Evolutionary conservation across 2,113 vertebrate species (phyloP).

Genomic region (Pteropus alecto): DNA sequence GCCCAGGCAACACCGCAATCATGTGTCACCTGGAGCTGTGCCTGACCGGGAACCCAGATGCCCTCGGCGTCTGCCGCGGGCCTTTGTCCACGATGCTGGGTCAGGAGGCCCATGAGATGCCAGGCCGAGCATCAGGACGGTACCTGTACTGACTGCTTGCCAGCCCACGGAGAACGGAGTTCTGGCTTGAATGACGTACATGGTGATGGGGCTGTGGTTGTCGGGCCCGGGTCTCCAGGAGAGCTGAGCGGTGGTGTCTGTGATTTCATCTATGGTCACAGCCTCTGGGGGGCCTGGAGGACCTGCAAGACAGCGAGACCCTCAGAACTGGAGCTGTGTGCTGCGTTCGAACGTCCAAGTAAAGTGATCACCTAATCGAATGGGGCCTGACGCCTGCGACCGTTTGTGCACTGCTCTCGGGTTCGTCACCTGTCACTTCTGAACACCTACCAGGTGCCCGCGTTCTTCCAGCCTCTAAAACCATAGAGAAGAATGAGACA

Average conservation of each 20-base stretch:
- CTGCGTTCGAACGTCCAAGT: background rate
- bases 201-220: constrained; percentile 98
- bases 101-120: background rate
- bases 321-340: background rate
- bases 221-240: constrained; percentile 97
- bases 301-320: constrained; percentile 83
- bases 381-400: background rate
- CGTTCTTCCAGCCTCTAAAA: background rate
- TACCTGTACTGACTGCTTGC: constrained; percentile 98
- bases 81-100: background rate
- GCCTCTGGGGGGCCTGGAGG: constrained; percentile 93
- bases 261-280: constrained; percentile 95
- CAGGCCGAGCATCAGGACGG: background rate
- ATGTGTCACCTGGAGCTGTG: background rate
- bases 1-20: background rate
- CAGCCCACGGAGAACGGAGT: constrained; percentile 98
- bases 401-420: background rate
- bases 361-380: fast-evolving
- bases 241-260: constrained; percentile 94
- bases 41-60: background rate
- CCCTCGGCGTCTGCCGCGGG: background rate
- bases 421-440: background rate
- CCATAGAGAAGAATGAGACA: background rate
- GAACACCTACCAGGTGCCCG: background rate
- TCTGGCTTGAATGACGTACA: constrained; percentile 93